Base-by-base conservation (phyloP, 2,888 invertebrate species). In the Crematogaster levior region DNA sequence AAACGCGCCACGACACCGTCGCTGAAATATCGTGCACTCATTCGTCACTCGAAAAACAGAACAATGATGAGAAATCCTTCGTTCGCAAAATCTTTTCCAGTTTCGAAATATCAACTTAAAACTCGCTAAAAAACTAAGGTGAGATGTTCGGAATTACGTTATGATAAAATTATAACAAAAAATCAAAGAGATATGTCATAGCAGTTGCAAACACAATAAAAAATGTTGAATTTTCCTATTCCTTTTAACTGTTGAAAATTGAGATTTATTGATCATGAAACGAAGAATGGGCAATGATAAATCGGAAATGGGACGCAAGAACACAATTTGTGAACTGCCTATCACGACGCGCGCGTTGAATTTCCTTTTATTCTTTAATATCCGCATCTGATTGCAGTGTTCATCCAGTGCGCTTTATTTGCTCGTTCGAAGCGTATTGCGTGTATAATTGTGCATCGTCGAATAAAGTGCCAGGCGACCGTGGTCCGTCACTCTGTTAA, bases 31-130 rank as follows among this genome's bases (percentile, higher is more conserved):
- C 61, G 18, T 46, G 43, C 5, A 46, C 27, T 4, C 21, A 63
- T 15, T 82, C 83, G 40, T 53, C 83, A 68, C 66, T 3, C 12
- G 21, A 60, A 24, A 68, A 83, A 9, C 53, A 27, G 9, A 60
- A 72, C 15, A 43, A 21, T 1, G 34, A 84, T 1, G 51, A 48
- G 0, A 61, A 81, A 21, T 70, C 58, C 5, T 61, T 66, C 5
- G 46, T 66, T 1, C 60, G 63, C 30, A 48, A 24, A 1, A 9
- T n/a, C 21, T 70, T 56, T 43, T 72, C 53, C 21, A 40, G 10
- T n/a, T 77, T 24, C 53, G 15, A 60, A 56, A 12, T 60, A 56
- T 9, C 30, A 4, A 24, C 30, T 15, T 18, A 18, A 18, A 34
- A 56, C 27, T 51, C 21, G 21, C 37, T n/a, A 9, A 34, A 34